A percentile compares a stretch with the other conserved stretches of the same genome.
Conservation (phyloP, 2,113 vertebrate genomes). For the Pithys albifrons region DNA sequence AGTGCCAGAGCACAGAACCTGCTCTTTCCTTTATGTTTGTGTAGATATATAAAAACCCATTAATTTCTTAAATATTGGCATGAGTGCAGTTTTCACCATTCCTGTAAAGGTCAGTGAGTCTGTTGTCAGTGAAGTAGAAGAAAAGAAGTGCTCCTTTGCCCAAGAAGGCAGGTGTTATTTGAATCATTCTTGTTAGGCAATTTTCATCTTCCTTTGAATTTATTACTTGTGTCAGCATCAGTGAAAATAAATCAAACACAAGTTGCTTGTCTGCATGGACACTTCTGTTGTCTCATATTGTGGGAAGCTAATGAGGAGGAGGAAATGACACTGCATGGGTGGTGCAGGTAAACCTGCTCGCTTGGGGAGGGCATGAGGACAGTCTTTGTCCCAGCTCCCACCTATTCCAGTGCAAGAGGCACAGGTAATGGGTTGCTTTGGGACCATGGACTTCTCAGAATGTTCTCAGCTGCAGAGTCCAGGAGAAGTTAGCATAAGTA, state of each 20-base stretch:
- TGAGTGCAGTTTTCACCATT: slow-evolving; percentile 12
- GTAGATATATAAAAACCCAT: neutral
- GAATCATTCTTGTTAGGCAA: slow-evolving; percentile 59
- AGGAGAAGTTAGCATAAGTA: neutral
- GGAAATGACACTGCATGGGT: neutral
- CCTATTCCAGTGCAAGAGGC: neutral
- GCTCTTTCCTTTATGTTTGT: neutral
- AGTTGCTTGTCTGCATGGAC: neutral
- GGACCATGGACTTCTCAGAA: neutral
- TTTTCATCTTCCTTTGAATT: slow-evolving; percentile 70
- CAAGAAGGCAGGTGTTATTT: slow-evolving; percentile 64
- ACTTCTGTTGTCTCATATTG: slow-evolving; percentile 7
- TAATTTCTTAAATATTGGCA: slow-evolving; percentile 60
- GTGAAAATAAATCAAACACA: slow-evolving; percentile 58
- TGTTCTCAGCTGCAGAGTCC: neutral
- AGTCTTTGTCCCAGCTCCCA: neutral
- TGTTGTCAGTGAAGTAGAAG: slow-evolving; percentile 59
- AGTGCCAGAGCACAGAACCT: neutral
- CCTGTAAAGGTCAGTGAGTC: slow-evolving; percentile 69
- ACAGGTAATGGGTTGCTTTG: neutral
- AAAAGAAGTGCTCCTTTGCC: slow-evolving; percentile 62
- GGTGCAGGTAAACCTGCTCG: neutral
- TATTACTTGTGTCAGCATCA: slow-evolving; percentile 63
- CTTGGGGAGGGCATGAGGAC: neutral
- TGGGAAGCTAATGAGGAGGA: slow-evolving; percentile 6